Conservation (phyloP, 2,797 vertebrate species). For the Oceanodroma leucorhoa region DNA sequence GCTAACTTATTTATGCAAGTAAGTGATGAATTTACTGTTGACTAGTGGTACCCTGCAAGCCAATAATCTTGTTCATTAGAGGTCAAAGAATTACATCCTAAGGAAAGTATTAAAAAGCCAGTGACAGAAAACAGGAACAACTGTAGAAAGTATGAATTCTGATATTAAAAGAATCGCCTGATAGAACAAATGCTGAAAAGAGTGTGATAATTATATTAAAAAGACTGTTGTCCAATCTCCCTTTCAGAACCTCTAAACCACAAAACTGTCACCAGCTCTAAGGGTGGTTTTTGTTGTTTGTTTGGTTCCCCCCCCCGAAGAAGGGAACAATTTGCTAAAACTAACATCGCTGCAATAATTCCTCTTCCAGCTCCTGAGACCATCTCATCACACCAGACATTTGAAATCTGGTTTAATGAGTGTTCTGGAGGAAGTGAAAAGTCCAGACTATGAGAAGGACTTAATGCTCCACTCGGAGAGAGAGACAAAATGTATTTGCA, state of each 20-base stretch:
- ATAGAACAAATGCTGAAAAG: not conserved
- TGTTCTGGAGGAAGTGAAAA: not conserved
- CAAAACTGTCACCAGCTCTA: not conserved
- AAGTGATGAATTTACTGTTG: not conserved
- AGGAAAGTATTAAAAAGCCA: not conserved
- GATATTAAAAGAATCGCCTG: not conserved
- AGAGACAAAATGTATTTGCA: not conserved
- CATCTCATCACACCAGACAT: not conserved
- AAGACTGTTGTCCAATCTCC: not conserved
- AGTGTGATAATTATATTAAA: not conserved
- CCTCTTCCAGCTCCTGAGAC: not conserved
- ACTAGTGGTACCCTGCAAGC: not conserved
- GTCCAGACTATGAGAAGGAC: not conserved
- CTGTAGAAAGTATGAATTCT: not conserved
- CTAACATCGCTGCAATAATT: not conserved
- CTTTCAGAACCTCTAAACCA: not conserved
- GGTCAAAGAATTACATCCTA: not conserved
- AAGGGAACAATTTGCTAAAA: not conserved
- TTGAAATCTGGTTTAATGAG: not conserved
- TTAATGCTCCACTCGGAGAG: not conserved
- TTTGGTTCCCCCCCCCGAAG: accelerated
- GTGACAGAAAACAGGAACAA: not conserved
- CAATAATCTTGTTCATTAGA: not conserved
- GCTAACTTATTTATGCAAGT: too few species aligned
- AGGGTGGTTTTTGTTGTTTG: not conserved